Evolutionary conservation across 2,888 invertebrate species (phyloP).

Genomic region (Anthrax anthrax): DNA sequence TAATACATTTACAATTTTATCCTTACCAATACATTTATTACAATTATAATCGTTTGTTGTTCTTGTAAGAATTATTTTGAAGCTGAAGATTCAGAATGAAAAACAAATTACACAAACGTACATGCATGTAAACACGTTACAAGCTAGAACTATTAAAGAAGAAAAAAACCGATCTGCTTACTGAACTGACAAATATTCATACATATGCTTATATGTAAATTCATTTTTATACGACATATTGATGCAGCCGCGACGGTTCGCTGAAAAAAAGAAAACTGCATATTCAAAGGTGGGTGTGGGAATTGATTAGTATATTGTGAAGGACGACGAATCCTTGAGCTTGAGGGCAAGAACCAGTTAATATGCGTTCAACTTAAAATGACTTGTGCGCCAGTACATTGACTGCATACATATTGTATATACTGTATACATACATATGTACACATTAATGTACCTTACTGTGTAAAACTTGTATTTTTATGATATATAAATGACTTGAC

Average conservation of each 20-base stretch:
- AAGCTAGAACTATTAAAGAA: too few relatives aligned
- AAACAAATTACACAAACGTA: too few relatives aligned
- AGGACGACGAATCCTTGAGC: background rate
- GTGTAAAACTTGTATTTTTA: too few relatives aligned
- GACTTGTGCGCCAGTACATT: background rate
- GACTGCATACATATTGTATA: background rate
- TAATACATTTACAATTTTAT: too few relatives aligned
- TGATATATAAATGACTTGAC: too few relatives aligned
- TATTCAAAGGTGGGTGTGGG: constrained; percentile 4
- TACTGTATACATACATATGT: too few relatives aligned
- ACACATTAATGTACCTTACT: too few relatives aligned
- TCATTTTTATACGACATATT: background rate
- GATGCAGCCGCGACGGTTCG: background rate
- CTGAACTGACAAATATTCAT: background rate
- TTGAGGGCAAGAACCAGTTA: constrained; percentile 1
- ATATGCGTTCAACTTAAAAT: constrained; percentile 1
- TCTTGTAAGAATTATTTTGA: too few relatives aligned
- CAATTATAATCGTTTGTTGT: too few relatives aligned
- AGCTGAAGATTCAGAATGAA: too few relatives aligned
- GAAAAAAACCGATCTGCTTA: background rate
- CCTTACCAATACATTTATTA: too few relatives aligned
- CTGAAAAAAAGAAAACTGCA: background rate
- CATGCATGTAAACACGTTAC: too few relatives aligned
- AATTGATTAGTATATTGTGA: background rate
- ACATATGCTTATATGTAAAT: background rate